Evolutionary conservation across 1,140 invertebrate genomes (phyloP), one percentile per base, ranked within the genome.

Genomic region (Leptinotarsa lineolata): DNA sequence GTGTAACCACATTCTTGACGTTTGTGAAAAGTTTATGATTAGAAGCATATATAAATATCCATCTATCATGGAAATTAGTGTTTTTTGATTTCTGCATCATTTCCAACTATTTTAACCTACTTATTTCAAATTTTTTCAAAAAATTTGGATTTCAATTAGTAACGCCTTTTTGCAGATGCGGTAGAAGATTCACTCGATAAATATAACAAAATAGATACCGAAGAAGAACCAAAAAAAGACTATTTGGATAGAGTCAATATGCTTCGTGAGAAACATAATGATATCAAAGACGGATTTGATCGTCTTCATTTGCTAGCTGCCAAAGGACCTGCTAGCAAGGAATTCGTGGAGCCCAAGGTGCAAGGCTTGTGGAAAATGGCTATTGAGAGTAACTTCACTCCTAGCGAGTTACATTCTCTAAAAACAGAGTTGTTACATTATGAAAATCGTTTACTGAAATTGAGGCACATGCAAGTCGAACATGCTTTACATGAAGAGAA

Each of bases 331-430:
- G 89, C 91, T 72, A 93, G 91, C 76, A 91, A 90, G 82, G 94
- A 96, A 77, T 97, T 98, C 84, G 88, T 94, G 20, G 95, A 97
- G 81, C 92, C 93, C 0, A 94, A 95, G 86, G 95, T 97, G 3
- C 91, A 95, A 84, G 91, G 91, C 5, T 85, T 98, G 39, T 98
- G 95, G 95, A 90, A 89, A 77, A 85, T 94, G 61, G 96, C 95
- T 2, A 81, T 92, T 15, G 88, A 92, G 74, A 89, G 90, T 30
- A 92, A 95, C 83, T 97, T 97, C 83, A 91, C 91, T 58, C 84
- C 89, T 5, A 89, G 92, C 77, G 95, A 97, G 87, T 84, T 97
- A 11, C 89, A 91, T 74, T 95, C 95, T 3, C 87, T 98, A 59
- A 93, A 92, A 86, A 92, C 94, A 84, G 95, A 97, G 84, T 84